Base-by-base conservation (phyloP, 2,888 invertebrate genomes). In the Sphaerophoria taeniata region DNA sequence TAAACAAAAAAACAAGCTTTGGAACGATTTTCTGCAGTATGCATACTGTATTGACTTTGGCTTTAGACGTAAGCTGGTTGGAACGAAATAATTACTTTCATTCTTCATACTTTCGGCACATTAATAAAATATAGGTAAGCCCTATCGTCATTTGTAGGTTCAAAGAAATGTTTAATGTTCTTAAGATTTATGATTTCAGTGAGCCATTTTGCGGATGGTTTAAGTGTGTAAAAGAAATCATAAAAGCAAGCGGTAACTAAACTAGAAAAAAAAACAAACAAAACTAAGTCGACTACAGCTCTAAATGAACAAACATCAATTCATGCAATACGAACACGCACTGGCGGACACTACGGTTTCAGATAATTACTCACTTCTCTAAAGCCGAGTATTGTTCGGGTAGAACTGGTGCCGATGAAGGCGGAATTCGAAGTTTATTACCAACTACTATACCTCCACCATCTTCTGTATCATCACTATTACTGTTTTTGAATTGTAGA, bases 301-400 rank as follows among this genome's bases (percentile, higher is more conserved):
- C 3, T 5, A 43, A 60, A 53, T 3, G 49, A 55, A 87, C 73
- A 82, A 72, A 51, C 6, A 16, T 12, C 34, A 31, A 5, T 11
- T 63, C 88, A 89, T 88, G 88, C 88, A 85, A 60, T 67, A 56
- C 36, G 72, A 34, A 34, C 34, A 34, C 24, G 51, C 39, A 70
- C 55, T 60, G 58, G 76, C 72, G 53, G 51, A 63, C 76, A 77
- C 72, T 63, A 74, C 65, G 63, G 11, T 24, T 24, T 24, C 24
- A 24, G 24, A 24, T 78, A 80, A 80, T 82, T 91, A 91, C 91
- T 91, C 91, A 91, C 91, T 89, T 91, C 87, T 91, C 91, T 88
- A 90, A 87, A 81, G 89, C 87, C 81, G 65, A 56, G 72, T 87
- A 61, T 49, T 87, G 78, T 71, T 81, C 34, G 73, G 88, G 34